Base-by-base conservation (phyloP, 2,888 invertebrate genomes). In the Drosophila setosimentum region DNA sequence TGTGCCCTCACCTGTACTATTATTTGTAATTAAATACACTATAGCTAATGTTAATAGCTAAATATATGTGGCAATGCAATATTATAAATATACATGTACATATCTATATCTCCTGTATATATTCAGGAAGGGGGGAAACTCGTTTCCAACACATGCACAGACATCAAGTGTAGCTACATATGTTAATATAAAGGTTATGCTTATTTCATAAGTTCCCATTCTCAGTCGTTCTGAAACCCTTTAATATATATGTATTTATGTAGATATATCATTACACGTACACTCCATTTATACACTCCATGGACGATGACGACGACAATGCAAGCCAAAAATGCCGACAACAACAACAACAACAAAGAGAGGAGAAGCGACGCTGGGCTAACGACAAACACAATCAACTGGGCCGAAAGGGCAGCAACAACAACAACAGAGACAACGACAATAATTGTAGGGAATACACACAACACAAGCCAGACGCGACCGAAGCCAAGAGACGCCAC, bases 361-460 rank as follows among this genome's bases (percentile, higher is more conserved):
- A 13, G 37, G 13, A 10, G 13, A n/a, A 49, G 54, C 27, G 63
- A 65, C 18, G 37, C 37, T 37, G 37, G 54, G 72, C 48, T 58
- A 79, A 77, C 75, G 78, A 81, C 81, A 81, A 75, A 24, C 70
- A 82, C 85, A 82, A 85, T 77, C 82, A 79, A 85, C 70, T 80
- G 61, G 53, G 55, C 55, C 68, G 55, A 76, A 72, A 72, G 76
- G 54, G 66, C 60, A 66, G 42, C 73, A 60, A 21, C 50, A 54
- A 13, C 55, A 58, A 11, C 42, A 45, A 21, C 13, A 21, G 16
- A 45, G 45, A 45, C 45, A 49, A 37, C 50, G 18, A 35, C 32
- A 69, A 69, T 60, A 67, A 67, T 42, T 68, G 66, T 51, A 33
- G 54, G 48, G 48, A 45, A 42, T 58, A 40, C 49, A 30, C 27